Conservation (phyloP, 2,797 vertebrate genomes). For the Picus viridis region DNA sequence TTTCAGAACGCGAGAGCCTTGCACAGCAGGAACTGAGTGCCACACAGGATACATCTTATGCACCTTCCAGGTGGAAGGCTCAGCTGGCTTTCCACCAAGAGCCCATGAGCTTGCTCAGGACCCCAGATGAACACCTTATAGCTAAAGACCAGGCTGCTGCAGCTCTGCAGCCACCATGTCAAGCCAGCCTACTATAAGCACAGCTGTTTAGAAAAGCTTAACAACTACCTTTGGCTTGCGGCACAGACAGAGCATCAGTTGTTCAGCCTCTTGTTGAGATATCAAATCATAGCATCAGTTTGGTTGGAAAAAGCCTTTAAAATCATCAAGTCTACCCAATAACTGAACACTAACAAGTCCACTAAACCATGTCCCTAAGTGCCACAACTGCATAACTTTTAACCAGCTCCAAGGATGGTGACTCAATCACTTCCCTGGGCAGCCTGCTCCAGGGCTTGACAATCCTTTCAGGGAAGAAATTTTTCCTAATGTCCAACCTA, state of each 20-base stretch:
- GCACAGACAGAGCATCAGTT: accelerated
- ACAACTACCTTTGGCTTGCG: accelerated
- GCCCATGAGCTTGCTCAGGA: not conserved
- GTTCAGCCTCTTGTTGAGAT: not conserved
- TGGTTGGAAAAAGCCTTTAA: not conserved
- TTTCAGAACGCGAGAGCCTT: not conserved
- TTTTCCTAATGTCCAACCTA: not conserved
- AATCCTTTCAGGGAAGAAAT: not conserved
- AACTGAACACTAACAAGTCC: not conserved
- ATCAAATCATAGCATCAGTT: not conserved
- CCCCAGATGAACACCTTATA: not conserved
- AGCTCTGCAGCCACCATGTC: accelerated
- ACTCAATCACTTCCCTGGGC: not conserved
- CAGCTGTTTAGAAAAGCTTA: accelerated
- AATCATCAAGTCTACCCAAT: not conserved
- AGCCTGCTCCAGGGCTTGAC: not conserved
- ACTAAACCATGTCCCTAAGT: not conserved
- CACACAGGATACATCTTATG: not conserved
- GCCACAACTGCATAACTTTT: not conserved
- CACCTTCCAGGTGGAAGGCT: not conserved
- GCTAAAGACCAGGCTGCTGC: not conserved
- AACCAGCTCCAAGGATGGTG: not conserved
- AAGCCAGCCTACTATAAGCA: not conserved
- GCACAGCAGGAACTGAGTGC: not conserved
- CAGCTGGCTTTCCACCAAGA: not conserved